Base-by-base conservation (phyloP, 1,140 invertebrate genomes). In the Drosophila tani region DNA sequence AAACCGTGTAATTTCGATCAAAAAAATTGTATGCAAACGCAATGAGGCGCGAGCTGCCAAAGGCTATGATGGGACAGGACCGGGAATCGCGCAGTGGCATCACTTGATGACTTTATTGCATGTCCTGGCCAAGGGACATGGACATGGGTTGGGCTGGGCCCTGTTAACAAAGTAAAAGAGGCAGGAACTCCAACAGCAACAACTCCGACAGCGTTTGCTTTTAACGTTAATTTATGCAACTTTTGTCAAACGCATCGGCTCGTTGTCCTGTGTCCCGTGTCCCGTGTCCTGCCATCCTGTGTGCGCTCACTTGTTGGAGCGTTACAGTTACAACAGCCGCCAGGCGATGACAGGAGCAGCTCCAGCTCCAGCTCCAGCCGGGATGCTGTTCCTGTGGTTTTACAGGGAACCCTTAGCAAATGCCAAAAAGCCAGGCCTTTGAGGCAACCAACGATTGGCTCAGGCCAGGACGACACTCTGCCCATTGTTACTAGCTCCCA, bases 181-280 rank as follows among this genome's bases (percentile, higher is more conserved):
- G 51, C 82, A 63, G 51, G 19, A 65, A 73, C 68, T 69, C 55
- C 65, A 76, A 69, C 70, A 59, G 40, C 29, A 63, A 77, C 59
- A 51, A 19, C 53, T 21, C 21, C 21, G 2, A 24, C 21, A 80
- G 59, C 76, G 68, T 83, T 88, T 68, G 83, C 84, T 84, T 87
- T 87, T 87, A 87, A 87, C 84, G 85, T 88, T 87, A 87, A 87
- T 87, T 87, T 87, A 87, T 87, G 84, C 84, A 88, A 84, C 84
- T 88, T 87, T 87, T 81, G 84, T 81, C 83, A 84, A 87, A 87
- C 81, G 84, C 69, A 66, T 66, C 50, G 29, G 55, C 66, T 73
- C 29, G 51, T 5, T 5, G 35, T 40, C 38, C 38, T 5, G 29
- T 35, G 32, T 35, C 15, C 21, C 7, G 2, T 27, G 47, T 49